Evolutionary conservation across 2,113 vertebrate genomes (phyloP).

Genomic region (Corvus moneduloides): DNA sequence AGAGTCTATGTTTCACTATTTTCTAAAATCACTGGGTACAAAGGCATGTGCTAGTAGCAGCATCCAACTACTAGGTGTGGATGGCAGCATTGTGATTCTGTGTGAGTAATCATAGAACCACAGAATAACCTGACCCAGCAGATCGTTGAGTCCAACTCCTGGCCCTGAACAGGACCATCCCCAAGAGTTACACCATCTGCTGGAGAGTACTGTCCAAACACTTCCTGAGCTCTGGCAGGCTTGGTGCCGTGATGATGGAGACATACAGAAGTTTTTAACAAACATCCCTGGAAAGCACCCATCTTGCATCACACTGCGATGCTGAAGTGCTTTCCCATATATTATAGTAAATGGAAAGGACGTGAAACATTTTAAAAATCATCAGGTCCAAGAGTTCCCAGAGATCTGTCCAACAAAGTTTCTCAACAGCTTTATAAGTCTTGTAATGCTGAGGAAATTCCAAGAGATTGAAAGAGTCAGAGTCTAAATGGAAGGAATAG

Average conservation of each 20-base stretch:
- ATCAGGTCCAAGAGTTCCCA: background rate
- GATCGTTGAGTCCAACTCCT: background rate
- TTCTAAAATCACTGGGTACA: background rate
- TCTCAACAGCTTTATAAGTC: background rate
- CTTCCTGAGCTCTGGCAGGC: background rate
- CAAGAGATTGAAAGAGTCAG: background rate
- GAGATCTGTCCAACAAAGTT: background rate
- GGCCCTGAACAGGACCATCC: background rate
- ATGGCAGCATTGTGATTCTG: background rate
- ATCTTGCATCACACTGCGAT: background rate
- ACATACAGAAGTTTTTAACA: background rate
- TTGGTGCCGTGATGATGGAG: background rate
- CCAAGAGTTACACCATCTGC: background rate
- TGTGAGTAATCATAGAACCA: background rate
- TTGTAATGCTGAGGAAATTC: slow-evolving; percentile 7
- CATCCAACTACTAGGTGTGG: background rate
- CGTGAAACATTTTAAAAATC: background rate
- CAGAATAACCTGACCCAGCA: background rate
- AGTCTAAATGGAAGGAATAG: background rate
- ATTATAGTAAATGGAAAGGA: background rate
- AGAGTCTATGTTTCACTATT: background rate
- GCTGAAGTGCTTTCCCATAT: background rate
- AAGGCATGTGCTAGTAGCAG: background rate
- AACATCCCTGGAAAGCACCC: background rate
- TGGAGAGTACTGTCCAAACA: background rate